phyloP scores from a whole-genome alignment of 2,113 vertebrate genomes.

The Ibidorhyncha struthersii region DNA sequence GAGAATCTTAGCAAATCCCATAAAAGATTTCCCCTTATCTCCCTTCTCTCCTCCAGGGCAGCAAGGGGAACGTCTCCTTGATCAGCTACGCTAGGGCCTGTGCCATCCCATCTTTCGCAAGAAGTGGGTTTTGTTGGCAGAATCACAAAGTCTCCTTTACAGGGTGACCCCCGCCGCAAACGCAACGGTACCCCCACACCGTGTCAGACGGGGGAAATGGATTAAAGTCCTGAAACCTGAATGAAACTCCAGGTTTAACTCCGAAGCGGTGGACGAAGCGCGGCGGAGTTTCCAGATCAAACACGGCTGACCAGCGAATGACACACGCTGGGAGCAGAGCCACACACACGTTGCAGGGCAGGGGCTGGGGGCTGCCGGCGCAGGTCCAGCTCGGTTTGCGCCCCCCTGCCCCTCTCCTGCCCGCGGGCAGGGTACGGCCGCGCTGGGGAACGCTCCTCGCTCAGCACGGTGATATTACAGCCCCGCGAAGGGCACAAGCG shows the following conservation, averaged over 20 bases:
- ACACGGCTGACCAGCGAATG: neutral
- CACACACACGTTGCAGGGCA: accelerated
- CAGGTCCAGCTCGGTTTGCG: neutral
- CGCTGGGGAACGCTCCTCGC: neutral
- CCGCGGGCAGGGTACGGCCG: neutral
- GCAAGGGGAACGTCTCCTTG: neutral
- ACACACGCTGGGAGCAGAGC: neutral
- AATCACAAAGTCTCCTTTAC: no score
- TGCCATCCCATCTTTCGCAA: neutral
- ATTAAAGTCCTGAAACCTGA: neutral
- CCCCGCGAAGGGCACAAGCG: neutral
- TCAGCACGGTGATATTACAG: neutral
- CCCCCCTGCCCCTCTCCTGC: neutral
- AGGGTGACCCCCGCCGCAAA: neutral
- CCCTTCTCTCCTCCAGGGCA: neutral
- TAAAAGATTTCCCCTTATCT: neutral
- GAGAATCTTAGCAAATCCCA: neutral
- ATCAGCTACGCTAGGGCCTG: neutral
- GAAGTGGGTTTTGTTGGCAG: neutral
- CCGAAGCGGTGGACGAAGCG: accelerated
- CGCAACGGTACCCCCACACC: neutral
- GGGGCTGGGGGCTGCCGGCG: neutral
- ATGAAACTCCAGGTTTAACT: neutral
- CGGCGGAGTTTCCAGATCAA: neutral
- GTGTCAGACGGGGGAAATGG: accelerated